Conservation (phyloP, 1,140 invertebrate species). For the Philopotamus ludificatus region DNA sequence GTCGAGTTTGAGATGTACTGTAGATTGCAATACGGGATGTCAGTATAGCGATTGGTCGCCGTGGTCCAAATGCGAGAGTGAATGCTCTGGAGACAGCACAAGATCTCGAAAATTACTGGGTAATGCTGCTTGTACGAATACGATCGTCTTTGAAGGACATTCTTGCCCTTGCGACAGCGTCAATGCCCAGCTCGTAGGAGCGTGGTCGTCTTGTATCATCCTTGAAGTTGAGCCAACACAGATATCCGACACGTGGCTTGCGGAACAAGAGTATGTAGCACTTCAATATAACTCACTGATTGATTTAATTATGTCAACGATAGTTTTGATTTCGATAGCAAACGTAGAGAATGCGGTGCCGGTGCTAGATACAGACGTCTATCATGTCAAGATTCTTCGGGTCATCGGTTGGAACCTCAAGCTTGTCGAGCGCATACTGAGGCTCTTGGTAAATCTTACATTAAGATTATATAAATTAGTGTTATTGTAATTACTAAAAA, state of each 20-base stretch:
- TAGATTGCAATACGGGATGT: constrained; percentile 52
- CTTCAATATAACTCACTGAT: background rate
- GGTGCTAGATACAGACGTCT: constrained; percentile 28
- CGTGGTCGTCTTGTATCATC: constrained; percentile 37
- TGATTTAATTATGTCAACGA: background rate
- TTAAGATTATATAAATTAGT: too few species aligned
- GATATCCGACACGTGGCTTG: background rate
- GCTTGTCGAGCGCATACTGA: constrained; percentile 27
- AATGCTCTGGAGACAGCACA: constrained; percentile 47
- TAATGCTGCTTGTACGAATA: constrained; percentile 35
- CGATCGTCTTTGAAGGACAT: constrained; percentile 37
- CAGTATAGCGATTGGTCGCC: constrained; percentile 54
- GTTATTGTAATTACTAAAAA: background rate
- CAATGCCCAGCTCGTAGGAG: constrained; percentile 31
- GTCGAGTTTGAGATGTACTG: constrained; percentile 38
- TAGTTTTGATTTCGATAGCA: too few species aligned
- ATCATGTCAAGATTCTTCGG: constrained; percentile 30
- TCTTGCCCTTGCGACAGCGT: constrained; percentile 35
- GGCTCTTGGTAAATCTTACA: constrained; percentile 16
- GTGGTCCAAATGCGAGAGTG: constrained; percentile 58
- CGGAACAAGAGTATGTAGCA: constrained; percentile 8
- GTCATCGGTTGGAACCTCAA: constrained; percentile 34
- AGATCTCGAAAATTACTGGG: constrained; percentile 38
- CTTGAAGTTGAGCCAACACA: constrained; percentile 3
- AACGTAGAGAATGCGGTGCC: constrained; percentile 27